These are phyloP conservation scores for Leptogaster cylindrica DNA, from an alignment of 2,888 invertebrate genomes.

Conservation along the genomic window DNA sequence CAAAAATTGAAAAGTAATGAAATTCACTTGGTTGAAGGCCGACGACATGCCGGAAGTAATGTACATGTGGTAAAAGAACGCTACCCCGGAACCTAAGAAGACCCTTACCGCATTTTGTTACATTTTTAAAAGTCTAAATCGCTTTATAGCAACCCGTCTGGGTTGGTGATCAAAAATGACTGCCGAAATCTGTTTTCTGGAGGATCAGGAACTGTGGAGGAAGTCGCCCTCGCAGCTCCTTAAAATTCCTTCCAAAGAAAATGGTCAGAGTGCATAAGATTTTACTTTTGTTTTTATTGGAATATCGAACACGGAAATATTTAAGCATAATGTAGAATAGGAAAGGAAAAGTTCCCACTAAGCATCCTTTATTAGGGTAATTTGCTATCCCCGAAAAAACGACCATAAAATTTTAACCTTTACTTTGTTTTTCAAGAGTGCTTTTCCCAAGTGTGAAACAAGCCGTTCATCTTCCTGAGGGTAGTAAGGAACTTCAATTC, in stretches of 20 bases:
- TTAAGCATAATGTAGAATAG: too few species aligned
- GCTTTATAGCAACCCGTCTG: slow-evolving; percentile 8
- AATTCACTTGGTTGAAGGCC: too few species aligned
- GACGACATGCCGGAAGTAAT: too few species aligned
- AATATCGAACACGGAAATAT: too few species aligned
- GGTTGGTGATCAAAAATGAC: background rate
- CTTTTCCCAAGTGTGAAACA: slow-evolving; percentile 27
- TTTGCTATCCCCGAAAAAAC: slow-evolving; percentile 9
- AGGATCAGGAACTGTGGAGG: background rate
- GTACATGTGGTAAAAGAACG: background rate
- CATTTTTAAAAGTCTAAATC: slow-evolving; percentile 16
- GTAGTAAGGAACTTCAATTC: slow-evolving; percentile 27
- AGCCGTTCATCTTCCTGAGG: slow-evolving; percentile 23
- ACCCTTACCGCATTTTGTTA: background rate
- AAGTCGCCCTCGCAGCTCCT: slow-evolving; percentile 10
- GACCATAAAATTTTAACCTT: slow-evolving; percentile 17
- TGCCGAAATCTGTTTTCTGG: slow-evolving; percentile 5
- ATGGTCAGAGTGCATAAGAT: too few species aligned
- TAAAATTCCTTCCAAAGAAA: background rate
- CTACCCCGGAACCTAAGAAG: background rate
- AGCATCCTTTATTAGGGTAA: slow-evolving; percentile 34
- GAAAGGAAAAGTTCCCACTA: background rate
- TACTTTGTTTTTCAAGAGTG: background rate
- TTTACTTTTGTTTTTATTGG: too few species aligned
- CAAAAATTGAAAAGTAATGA: too few species aligned